These are phyloP conservation scores for Arothron firmamentum DNA, from an alignment of 2,113 vertebrate species.

Conservation along the genomic window DNA sequence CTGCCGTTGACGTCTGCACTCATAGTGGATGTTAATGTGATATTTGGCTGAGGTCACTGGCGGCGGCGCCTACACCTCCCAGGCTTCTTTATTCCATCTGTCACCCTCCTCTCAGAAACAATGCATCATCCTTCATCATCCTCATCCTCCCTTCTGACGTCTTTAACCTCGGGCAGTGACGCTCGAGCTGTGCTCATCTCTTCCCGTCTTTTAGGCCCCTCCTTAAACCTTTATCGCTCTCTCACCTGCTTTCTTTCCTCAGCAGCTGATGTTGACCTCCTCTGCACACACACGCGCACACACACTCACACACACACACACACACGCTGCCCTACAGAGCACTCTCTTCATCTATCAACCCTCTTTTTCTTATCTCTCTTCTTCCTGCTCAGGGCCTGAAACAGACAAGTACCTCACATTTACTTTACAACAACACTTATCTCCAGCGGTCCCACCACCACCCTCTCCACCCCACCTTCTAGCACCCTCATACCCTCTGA, in stretches of 20 bases:
- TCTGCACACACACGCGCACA: conserved; percentile 1
- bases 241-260: conserved; percentile 29
- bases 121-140: conserved; percentile 11
- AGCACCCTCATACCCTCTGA: conserved; percentile 23
- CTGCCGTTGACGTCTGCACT: background rate
- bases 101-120: conserved; percentile 26
- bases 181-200: conserved; percentile 16
- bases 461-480: background rate
- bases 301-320: conserved; percentile 3
- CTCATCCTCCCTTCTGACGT: conserved; percentile 42
- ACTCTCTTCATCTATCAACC: conserved; percentile 10
- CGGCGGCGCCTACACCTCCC: background rate
- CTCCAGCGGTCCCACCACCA: conserved; percentile 3
- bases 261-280: conserved; percentile 24
- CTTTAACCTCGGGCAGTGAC: conserved; percentile 38
- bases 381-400: background rate
- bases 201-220: conserved; percentile 6
- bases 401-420: conserved; percentile 37
- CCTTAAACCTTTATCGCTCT: conserved; percentile 20
- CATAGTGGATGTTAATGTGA: background rate
- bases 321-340: conserved; percentile 4
- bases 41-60: too few species aligned
- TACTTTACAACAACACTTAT: conserved; percentile 40
- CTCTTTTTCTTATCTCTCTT: conserved; percentile 7
- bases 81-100: conserved; percentile 1